Evolutionary conservation across 53 echinoderm and acorn worm species (phyloP).

Genomic region (Crossaster papposus): DNA sequence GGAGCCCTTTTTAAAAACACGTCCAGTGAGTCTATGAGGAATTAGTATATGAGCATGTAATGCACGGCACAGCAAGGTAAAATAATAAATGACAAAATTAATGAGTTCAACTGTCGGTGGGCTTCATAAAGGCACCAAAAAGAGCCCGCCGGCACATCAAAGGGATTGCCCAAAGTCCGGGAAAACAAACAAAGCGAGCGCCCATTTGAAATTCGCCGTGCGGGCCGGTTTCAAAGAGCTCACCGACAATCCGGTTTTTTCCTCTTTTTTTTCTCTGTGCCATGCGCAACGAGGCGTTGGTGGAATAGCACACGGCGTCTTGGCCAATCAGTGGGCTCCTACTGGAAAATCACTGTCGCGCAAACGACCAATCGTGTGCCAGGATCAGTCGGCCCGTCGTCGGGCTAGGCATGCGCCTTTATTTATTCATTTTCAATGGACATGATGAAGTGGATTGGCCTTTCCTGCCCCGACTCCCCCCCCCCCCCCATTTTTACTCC

Average conservation of each 20-base stretch:
- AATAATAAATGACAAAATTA: conserved; percentile 79
- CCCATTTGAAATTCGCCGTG: conserved; percentile 63
- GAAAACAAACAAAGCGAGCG: conserved; percentile 92
- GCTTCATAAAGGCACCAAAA: conserved; percentile 60
- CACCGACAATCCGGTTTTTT: conserved; percentile 57
- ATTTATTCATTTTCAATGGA: conserved; percentile 60
- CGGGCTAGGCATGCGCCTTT: conserved; percentile 56
- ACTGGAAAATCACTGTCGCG: conserved; percentile 55
- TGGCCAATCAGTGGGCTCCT: conserved; percentile 33
- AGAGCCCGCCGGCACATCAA: conserved; percentile 86
- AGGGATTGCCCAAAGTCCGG: conserved; percentile 82
- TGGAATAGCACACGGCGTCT: conserved; percentile 34
- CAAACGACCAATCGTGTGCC: conserved; percentile 28
- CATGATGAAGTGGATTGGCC: conserved; percentile 62
- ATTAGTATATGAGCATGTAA: conserved; percentile 37
- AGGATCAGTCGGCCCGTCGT: conserved; percentile 2
- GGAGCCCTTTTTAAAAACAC: conserved; percentile 36
- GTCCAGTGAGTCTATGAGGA: conserved; percentile 1
- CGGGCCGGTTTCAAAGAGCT: conserved; percentile 44
- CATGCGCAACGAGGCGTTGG: conserved; percentile 60
- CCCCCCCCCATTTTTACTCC: neutral
- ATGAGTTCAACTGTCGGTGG: conserved; percentile 78
- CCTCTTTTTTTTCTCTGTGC: conserved; percentile 46
- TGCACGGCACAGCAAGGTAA: conserved; percentile 59
- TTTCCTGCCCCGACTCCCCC: conserved; percentile 38